Evolutionary conservation across 2,113 vertebrate genomes (phyloP).

Genomic region (Anthoscopus minutus): DNA sequence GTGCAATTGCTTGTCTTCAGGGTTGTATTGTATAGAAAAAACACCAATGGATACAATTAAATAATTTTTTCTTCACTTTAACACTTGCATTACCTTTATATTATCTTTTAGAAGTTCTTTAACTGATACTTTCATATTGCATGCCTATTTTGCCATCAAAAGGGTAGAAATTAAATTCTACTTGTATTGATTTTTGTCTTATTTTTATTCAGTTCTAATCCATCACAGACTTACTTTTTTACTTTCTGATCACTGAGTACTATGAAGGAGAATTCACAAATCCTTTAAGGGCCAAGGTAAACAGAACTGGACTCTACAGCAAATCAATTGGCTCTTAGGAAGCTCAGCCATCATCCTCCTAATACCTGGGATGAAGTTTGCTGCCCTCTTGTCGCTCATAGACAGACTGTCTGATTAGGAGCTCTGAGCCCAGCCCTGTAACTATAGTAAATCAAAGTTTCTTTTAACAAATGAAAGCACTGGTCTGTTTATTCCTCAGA

Average conservation of each 20-base stretch:
- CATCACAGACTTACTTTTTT: background rate
- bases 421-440: background rate
- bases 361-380: background rate
- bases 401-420: background rate
- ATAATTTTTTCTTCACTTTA: background rate
- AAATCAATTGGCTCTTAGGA: background rate
- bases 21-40: background rate
- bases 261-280: background rate
- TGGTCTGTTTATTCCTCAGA: background rate
- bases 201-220: background rate
- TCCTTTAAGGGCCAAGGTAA: background rate
- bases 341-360: background rate
- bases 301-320: background rate
- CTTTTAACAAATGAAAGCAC: background rate
- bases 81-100: background rate
- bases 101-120: background rate
- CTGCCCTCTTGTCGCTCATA: background rate
- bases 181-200: background rate
- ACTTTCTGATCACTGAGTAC: background rate
- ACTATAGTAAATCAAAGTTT: background rate
- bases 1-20: background rate
- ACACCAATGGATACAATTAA: background rate
- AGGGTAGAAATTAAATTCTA: background rate
- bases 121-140: background rate
- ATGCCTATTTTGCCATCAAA: background rate